Evolutionary conservation across 2,888 invertebrate species (phyloP).

Genomic region (Scotopteryx bipunctaria): DNA sequence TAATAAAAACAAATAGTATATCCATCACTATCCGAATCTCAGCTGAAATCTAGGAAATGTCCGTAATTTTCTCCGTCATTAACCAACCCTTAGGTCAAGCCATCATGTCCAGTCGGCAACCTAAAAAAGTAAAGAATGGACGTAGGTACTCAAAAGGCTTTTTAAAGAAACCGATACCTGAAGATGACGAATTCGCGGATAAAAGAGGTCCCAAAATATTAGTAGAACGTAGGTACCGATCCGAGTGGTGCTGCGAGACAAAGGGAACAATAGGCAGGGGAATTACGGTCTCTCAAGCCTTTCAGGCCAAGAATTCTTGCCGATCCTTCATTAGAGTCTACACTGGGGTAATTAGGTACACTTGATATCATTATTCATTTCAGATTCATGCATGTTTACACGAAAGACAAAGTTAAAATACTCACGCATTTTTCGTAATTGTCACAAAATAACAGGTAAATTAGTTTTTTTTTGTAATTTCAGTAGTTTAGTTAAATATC

Average conservation of each 20-base stretch:
- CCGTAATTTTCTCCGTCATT: conserved; percentile 32
- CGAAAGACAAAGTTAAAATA: neutral
- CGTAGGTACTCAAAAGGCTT: conserved; percentile 36
- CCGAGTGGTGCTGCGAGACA: conserved; percentile 52
- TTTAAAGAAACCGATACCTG: conserved; percentile 42
- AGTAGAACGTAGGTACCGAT: conserved; percentile 43
- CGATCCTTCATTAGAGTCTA: conserved; percentile 55
- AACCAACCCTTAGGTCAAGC: conserved; percentile 29
- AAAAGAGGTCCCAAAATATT: conserved; percentile 43
- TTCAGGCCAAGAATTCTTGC: conserved; percentile 51
- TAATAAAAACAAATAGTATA: conserved; percentile 6
- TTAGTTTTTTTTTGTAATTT: too few species aligned
- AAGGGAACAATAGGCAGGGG: conserved; percentile 61
- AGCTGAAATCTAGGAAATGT: conserved; percentile 24
- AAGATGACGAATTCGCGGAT: conserved; percentile 41
- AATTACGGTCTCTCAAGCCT: conserved; percentile 61
- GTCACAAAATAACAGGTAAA: too few species aligned
- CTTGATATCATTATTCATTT: conserved; percentile 22
- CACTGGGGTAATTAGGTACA: conserved; percentile 29
- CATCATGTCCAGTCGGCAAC: conserved; percentile 35
- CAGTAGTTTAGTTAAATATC: too few species aligned
- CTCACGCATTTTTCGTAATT: too few species aligned
- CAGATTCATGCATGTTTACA: conserved; percentile 1
- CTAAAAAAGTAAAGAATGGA: conserved; percentile 37
- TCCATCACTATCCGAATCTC: conserved; percentile 7